Evolutionary conservation across 2,888 invertebrate genomes (phyloP).

Genomic region (Dendrolimus houi): DNA sequence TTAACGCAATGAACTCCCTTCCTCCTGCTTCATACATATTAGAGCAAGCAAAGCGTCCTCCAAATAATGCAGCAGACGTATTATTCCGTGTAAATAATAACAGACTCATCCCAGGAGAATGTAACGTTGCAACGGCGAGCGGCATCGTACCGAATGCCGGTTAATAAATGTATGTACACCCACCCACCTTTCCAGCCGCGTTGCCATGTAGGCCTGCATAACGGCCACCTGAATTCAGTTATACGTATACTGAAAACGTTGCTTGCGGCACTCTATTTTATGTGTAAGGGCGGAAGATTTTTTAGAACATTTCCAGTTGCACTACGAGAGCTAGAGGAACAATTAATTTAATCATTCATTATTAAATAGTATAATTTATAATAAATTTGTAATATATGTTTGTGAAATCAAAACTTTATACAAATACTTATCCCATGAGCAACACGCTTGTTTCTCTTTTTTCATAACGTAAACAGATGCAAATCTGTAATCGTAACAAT

Average conservation of each 20-base stretch:
- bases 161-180: constrained; percentile 26
- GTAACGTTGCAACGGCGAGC: constrained; percentile 29
- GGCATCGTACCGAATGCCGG: constrained; percentile 41
- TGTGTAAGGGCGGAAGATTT: no score
- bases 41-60: constrained; percentile 15
- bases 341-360: no score
- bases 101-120: constrained; percentile 38
- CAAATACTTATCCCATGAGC: no score
- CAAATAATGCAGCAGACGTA: constrained; percentile 8
- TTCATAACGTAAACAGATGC: no score
- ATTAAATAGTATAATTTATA: no score
- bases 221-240: constrained; percentile 30
- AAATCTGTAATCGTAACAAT: no score
- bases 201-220: constrained; percentile 57
- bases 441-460: no score
- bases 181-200: constrained; percentile 41
- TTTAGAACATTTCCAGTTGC: no score
- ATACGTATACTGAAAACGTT: constrained; percentile 8
- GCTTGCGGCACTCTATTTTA: not conserved
- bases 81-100: constrained; percentile 28
- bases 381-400: no score
- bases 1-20: not conserved
- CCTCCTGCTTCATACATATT: not conserved
- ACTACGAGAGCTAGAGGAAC: no score
- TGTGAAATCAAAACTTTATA: no score